Evolutionary conservation across 2,113 vertebrate species (phyloP).

Genomic region (Mesembrinibis cayennensis): DNA sequence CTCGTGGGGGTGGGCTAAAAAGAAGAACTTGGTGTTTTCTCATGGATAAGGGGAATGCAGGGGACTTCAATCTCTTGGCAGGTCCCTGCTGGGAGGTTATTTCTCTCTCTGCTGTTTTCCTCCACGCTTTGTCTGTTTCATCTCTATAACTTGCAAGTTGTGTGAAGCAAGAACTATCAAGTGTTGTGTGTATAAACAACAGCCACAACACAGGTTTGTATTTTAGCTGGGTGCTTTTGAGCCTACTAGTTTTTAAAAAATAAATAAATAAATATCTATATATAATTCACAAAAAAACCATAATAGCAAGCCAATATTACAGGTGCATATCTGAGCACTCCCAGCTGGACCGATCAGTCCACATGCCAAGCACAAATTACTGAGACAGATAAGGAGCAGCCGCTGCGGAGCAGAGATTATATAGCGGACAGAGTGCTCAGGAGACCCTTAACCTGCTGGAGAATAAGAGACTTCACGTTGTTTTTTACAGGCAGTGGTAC

Average conservation of each 20-base stretch:
- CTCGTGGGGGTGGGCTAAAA: not conserved
- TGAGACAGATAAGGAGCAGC: slow-evolving; percentile 1
- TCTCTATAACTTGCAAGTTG: not conserved
- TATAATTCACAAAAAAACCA: not conserved
- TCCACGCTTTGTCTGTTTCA: not conserved
- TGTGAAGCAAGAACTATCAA: not conserved
- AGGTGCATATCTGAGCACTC: not conserved
- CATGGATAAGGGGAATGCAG: not conserved
- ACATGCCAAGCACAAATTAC: not conserved
- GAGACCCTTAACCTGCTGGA: slow-evolving; percentile 4
- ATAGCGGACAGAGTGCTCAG: not conserved
- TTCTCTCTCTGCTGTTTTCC: not conserved
- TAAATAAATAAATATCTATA: not conserved
- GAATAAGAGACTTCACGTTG: not conserved
- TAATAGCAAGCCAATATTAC: not conserved
- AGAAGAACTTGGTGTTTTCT: not conserved
- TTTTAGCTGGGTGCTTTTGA: not conserved
- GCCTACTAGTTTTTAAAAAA: not conserved
- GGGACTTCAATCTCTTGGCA: not conserved
- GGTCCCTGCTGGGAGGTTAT: not conserved
- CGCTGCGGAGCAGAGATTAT: not conserved
- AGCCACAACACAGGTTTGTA: not conserved
- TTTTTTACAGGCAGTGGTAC: not conserved
- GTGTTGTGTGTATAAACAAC: not conserved
- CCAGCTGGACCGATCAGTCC: not conserved